Evolutionary conservation across 2,797 vertebrate genomes (phyloP).

Genomic region (Rhinella marina): DNA sequence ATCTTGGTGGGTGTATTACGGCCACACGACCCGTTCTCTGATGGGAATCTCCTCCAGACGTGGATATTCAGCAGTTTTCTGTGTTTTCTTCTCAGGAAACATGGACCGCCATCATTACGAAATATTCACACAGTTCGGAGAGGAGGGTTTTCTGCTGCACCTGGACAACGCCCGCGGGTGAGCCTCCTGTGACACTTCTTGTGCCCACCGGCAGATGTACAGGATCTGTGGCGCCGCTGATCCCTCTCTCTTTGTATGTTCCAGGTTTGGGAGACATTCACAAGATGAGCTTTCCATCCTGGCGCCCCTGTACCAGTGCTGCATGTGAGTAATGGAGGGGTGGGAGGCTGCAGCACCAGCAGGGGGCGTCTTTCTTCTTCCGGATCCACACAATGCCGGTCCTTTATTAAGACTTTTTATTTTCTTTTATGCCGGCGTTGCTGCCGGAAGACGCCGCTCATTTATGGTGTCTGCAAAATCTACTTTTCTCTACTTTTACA

Average conservation of each 20-base stretch:
- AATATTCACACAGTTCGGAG: slow-evolving; percentile 94
- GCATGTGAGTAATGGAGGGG: slow-evolving; percentile 80
- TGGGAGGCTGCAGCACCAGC: neutral
- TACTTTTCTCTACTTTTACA: too few relatives aligned
- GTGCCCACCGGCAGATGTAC: too few relatives aligned
- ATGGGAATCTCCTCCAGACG: too few relatives aligned
- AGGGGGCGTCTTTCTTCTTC: neutral
- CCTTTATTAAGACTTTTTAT: too few relatives aligned
- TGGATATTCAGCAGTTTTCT: neutral
- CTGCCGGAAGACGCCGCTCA: too few relatives aligned
- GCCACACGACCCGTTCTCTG: too few relatives aligned
- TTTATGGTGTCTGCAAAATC: too few relatives aligned
- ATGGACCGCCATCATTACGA: slow-evolving; percentile 98
- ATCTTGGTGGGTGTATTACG: too few relatives aligned
- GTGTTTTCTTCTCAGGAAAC: slow-evolving; percentile 78
- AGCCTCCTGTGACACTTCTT: neutral
- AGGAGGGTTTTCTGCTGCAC: slow-evolving; percentile 91
- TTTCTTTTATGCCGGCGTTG: too few relatives aligned
- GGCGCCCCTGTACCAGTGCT: slow-evolving; percentile 90
- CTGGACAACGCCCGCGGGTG: slow-evolving; percentile 96
- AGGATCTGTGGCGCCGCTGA: too few relatives aligned
- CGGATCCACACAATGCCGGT: too few relatives aligned
- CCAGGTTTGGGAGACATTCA: slow-evolving; percentile 90
- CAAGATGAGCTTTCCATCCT: slow-evolving; percentile 91
- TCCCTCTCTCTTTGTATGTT: slow-evolving; percentile 20